Base-by-base conservation (phyloP, 2,888 invertebrate genomes). In the Limenitis camilla region DNA sequence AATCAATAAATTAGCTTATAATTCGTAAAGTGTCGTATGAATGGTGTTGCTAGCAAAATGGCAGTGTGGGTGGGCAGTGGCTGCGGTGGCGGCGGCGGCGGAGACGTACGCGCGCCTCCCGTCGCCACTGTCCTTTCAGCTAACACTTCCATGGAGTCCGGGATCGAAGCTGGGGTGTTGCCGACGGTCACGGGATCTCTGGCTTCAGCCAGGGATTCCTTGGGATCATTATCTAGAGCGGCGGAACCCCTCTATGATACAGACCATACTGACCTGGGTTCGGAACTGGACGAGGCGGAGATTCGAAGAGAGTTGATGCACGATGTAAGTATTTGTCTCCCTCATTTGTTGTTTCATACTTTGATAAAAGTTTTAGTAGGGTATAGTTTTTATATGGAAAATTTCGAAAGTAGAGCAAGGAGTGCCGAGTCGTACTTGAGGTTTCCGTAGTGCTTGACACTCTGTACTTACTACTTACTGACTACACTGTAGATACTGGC, bases 231-330 rank as follows among this genome's bases (percentile, higher is more conserved):
- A 55, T 90, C 90, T 40, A 83, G 90, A 50, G 89, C 90, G 5
- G 87, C 83, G 2, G 92, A 92, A 67, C 91, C 91, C 35, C 77
- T 90, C 45, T 93, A 94, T 72, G 92, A 94, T 69, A 94, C 94
- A 47, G 94, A 94, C 74, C 93, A 94, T 68, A 94, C 94, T 19
- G 94, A 94, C 75, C 89, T 94, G 48, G 93, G 91, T 57, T 94
- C 94, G 46, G 94, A 95, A 70, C 81, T 91, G 61, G 94, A 95
- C 76, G 95, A 94, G 74, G 91, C 92, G 33, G 94, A 94, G 72
- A 88, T 93, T 63, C 89, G 92, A 54, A 86, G 93, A 66, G 93
- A 93, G 78, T 85, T 95, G 69, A 88, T 95, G 66, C 92, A 93
- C 76, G 95, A 95, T 83, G 95, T 95, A 79, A 91, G 93, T 89